Base-by-base conservation (phyloP, 2,797 vertebrate species). In the Naso thynnoides region DNA sequence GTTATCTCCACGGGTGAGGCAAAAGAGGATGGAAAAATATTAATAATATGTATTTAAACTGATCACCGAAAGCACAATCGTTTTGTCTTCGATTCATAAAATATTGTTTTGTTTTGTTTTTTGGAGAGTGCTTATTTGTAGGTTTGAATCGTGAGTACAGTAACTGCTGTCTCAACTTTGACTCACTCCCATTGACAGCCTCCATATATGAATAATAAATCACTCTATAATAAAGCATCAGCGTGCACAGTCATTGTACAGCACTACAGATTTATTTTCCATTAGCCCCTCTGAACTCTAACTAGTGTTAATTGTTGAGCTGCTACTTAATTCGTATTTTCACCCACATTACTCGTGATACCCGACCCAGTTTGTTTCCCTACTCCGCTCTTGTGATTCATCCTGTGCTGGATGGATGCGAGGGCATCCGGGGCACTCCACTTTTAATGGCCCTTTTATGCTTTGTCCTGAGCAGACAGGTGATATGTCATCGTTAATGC, bases 401-500 rank as follows among this genome's bases (percentile, higher is more conserved):
- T 29, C 11, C 36, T 27, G 38, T 47, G 45, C 9, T 44, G 23
- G 73, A 81, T 84, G 62, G 78, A 85, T 79, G 63, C 2, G 26
- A 78, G 84, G 57, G 48, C 82, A 83, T 83, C 76, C 33, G 16
- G 76, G 49, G 24, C 75, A 73, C 73, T 74, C 27, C 70, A 68
- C 66, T 66, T 79, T 81, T 88, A 84, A 91, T 86, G 72, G 73
- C 42, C 49, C 74, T 79, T 74, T 80, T 68, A 78, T 84, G 55
- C 68, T 79, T 73, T 47, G 81, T 79, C 76, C 70, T 27, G 76
- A 68, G 55, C 81, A 78, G 78, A 86, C 76, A 86, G 87, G 86
- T 81, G 62, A 84, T 85, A 73, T 73, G 63, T 84, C 86, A 83
- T 78, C 31, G 18, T 73, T 83, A 88, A 90, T 82, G 79, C 73